Evolutionary conservation across 2,888 invertebrate genomes (phyloP).

Genomic region (Eudasyphora cyanicolor): DNA sequence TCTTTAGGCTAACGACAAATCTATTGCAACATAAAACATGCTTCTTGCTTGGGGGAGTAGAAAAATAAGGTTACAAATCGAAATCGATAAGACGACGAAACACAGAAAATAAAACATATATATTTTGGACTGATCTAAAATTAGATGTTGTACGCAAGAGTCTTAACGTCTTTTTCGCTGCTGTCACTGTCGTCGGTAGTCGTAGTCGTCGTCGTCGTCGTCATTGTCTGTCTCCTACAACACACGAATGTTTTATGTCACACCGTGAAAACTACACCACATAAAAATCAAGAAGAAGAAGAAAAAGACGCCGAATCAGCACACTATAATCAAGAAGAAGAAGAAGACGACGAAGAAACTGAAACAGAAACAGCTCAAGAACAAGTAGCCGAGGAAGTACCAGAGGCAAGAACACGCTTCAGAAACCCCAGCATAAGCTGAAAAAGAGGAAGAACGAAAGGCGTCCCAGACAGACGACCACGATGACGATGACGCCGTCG

Average conservation of each 20-base stretch:
- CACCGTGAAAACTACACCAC: not conserved
- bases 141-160: conserved; percentile 70
- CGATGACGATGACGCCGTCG: no score
- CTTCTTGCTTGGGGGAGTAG: conserved; percentile 33
- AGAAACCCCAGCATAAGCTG: not conserved
- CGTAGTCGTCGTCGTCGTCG: not conserved
- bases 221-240: not conserved
- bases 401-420: not conserved
- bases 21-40: conserved; percentile 39
- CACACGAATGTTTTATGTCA: not conserved
- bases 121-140: conserved; percentile 77
- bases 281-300: not conserved
- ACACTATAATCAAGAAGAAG: not conserved
- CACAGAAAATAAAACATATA: not conserved
- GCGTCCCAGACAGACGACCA: no score
- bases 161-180: conserved; percentile 30
- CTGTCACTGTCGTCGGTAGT: not conserved
- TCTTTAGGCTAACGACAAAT: conserved; percentile 30
- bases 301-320: conserved; percentile 17
- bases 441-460: not conserved
- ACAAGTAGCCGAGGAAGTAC: not conserved
- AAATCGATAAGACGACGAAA: conserved; percentile 73
- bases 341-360: not conserved
- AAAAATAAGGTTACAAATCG: conserved; percentile 75
- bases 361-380: not conserved